These are phyloP conservation scores for Chrysolina haemoptera DNA, from an alignment of 2,888 invertebrate species.

Conservation along the genomic window DNA sequence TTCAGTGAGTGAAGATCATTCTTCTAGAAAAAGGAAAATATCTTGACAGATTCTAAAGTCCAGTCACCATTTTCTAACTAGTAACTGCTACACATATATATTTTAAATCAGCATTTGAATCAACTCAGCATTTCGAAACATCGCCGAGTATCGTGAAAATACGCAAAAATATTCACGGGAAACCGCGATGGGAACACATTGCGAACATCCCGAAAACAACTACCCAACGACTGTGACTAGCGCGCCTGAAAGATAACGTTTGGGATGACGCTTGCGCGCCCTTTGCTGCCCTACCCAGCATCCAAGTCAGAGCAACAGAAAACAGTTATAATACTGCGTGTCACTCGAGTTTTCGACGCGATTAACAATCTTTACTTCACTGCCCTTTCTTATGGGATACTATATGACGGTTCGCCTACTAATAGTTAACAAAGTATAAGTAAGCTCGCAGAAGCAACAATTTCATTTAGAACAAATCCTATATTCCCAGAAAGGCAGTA, in stretches of 20 bases:
- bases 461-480: no score
- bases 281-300: conserved; percentile 34
- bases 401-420: no score
- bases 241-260: conserved; percentile 37
- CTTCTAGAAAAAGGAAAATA: no score
- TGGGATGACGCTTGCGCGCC: conserved; percentile 32
- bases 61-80: not conserved
- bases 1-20: no score
- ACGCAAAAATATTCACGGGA: not conserved
- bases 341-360: not conserved
- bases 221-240: conserved; percentile 31
- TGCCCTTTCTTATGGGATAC: not conserved
- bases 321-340: conserved; percentile 9
- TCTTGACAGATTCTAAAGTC: no score
- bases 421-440: no score
- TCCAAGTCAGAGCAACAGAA: conserved; percentile 29
- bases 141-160: not conserved
- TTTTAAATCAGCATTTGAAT: not conserved
- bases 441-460: no score
- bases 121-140: not conserved
- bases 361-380: not conserved
- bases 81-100: not conserved
- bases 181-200: conserved; percentile 33
- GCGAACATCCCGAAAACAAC: conserved; percentile 41
- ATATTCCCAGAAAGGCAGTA: no score